Evolutionary conservation across 2,797 vertebrate genomes (phyloP).

Genomic region (Huso huso): DNA sequence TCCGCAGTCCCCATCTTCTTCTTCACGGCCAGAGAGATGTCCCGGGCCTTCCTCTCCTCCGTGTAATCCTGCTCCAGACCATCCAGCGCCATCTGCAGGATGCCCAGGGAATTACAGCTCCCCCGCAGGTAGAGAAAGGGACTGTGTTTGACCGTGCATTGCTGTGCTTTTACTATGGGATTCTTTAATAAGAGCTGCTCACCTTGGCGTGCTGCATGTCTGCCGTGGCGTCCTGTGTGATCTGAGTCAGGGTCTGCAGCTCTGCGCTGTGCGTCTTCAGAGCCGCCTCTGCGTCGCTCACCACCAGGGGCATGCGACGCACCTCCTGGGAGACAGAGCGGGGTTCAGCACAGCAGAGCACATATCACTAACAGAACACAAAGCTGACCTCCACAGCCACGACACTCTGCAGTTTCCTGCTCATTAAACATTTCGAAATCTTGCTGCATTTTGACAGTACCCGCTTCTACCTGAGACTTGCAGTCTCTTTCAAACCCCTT

Average conservation of each 20-base stretch:
- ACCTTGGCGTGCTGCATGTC: background rate
- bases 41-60: background rate
- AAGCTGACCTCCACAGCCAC: no score
- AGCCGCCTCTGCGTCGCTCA: background rate
- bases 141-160: no score
- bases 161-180: no score
- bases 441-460: no score
- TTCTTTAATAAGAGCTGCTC: background rate
- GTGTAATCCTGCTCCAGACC: background rate
- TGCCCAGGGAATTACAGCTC: no score
- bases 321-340: background rate
- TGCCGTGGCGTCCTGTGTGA: background rate
- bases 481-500: no score
- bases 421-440: no score
- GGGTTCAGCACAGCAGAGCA: no score
- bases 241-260: background rate
- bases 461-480: no score
- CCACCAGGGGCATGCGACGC: background rate
- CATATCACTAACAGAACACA: background rate
- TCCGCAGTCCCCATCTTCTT: background rate
- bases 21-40: background rate
- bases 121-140: no score
- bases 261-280: background rate
- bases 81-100: background rate
- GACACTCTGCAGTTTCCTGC: no score